These are phyloP conservation scores for Meriones unguiculatus DNA, from an alignment of 2,113 vertebrate species.

Conservation along the genomic window DNA sequence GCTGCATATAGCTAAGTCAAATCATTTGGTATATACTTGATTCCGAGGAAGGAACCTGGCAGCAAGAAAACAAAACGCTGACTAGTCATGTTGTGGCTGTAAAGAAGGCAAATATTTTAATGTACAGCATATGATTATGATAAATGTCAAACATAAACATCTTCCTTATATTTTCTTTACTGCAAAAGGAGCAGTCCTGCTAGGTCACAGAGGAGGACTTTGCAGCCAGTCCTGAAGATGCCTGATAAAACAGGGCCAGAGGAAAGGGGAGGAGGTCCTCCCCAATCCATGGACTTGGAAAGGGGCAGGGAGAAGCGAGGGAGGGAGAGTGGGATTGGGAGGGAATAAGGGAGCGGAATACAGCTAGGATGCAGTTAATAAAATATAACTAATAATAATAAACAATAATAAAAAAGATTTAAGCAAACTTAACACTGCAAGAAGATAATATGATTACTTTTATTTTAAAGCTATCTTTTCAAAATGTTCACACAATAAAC, in stretches of 20 bases:
- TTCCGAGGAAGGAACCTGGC: neutral
- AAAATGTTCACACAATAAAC: neutral
- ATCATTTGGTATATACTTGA: neutral
- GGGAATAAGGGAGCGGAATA: too few species aligned
- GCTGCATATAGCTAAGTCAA: neutral
- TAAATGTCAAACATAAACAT: neutral
- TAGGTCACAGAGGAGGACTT: too few species aligned
- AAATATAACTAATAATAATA: too few species aligned
- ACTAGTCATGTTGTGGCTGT: neutral
- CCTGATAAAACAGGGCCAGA: too few species aligned
- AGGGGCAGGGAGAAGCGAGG: too few species aligned
- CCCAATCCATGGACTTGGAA: too few species aligned
- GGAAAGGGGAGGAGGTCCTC: too few species aligned
- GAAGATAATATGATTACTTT: slow-evolving; percentile 1
- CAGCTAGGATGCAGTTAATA: too few species aligned
- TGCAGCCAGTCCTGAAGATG: too few species aligned
- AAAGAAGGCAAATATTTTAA: neutral
- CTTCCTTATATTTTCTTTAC: neutral
- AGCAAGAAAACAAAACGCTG: neutral
- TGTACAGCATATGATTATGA: neutral
- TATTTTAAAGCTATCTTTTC: neutral
- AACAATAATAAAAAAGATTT: neutral
- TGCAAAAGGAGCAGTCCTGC: neutral
- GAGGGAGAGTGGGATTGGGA: too few species aligned
- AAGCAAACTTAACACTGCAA: neutral